Percentiles rank a stretch among this genome's conserved stretches.
These are phyloP conservation scores for Pseudachorutes palmiensis DNA, from an alignment of 1,140 invertebrate genomes.

Conservation along the genomic window DNA sequence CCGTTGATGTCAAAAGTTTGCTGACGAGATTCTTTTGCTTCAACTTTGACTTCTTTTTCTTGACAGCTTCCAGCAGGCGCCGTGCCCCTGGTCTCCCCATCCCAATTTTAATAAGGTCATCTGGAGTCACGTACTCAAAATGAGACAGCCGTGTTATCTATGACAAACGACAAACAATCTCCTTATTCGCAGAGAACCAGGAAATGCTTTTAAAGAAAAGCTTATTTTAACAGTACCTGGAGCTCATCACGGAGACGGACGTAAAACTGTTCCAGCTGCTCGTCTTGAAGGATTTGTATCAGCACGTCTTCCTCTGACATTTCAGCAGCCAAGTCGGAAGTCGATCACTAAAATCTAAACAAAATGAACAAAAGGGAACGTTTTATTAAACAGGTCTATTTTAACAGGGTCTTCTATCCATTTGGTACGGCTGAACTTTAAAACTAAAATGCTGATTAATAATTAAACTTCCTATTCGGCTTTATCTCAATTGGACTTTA, in stretches of 20 bases:
- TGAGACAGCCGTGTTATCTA: constrained; percentile 78
- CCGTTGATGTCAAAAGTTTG: constrained; percentile 64
- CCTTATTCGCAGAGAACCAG: neutral
- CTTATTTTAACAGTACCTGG: too few species aligned
- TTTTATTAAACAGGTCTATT: too few species aligned
- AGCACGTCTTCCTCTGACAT: constrained; percentile 36
- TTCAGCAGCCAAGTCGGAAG: neutral
- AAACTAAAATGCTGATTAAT: too few species aligned
- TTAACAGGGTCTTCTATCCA: too few species aligned
- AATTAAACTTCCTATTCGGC: too few species aligned
- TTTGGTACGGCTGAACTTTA: too few species aligned
- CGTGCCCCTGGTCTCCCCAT: constrained; percentile 85
- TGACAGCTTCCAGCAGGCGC: constrained; percentile 80
- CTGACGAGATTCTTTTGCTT: constrained; percentile 76
- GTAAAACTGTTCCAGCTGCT: constrained; percentile 87
- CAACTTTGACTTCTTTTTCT: constrained; percentile 71
- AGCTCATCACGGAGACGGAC: constrained; percentile 81
- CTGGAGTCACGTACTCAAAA: constrained; percentile 88
- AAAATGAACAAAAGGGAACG: too few species aligned
- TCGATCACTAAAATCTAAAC: too few species aligned
- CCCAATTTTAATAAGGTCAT: constrained; percentile 83
- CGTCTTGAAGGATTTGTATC: constrained; percentile 61
- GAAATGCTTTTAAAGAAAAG: too few species aligned
- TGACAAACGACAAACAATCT: too few species aligned
- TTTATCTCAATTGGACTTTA: too few species aligned